A percentile compares a stretch with the other conserved stretches of the same genome.
These are phyloP conservation scores for Ceratosolen solmsi DNA, from an alignment of 1,140 invertebrate genomes.

Conservation along the genomic window DNA sequence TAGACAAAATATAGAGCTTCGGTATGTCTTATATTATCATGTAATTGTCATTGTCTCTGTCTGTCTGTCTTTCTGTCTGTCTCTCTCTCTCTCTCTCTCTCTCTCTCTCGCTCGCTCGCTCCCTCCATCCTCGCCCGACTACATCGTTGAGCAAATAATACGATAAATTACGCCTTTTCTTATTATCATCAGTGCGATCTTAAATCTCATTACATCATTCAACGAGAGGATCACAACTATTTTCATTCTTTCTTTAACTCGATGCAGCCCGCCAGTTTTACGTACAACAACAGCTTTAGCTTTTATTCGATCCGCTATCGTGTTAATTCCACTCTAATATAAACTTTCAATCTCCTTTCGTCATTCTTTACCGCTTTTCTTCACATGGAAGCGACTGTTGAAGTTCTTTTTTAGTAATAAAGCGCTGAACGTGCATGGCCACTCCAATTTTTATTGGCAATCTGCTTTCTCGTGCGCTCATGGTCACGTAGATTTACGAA, in stretches of 20 bases:
- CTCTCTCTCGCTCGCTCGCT: no score
- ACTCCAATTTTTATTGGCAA: conserved; percentile 16
- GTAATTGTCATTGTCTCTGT: no score
- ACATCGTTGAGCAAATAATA: no score
- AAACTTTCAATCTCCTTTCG: conserved; percentile 7
- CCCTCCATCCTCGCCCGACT: no score
- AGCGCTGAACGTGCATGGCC: background rate
- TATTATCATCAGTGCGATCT: no score
- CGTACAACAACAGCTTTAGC: background rate
- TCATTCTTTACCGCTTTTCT: background rate
- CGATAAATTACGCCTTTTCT: no score
- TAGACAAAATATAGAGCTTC: no score
- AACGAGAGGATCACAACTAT: no score
- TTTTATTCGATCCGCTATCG: background rate
- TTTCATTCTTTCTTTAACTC: background rate
- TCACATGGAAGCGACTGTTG: background rate
- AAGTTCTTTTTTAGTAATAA: conserved; percentile 13
- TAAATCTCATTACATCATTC: no score
- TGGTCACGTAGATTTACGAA: conserved; percentile 3
- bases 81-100: no score
- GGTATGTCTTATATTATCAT: no score
- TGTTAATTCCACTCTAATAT: background rate
- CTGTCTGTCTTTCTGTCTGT: no score
- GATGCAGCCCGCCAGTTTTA: background rate
- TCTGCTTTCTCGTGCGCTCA: background rate